A percentile compares a stretch with the other conserved stretches of the same genome.
These are phyloP conservation scores for Ailuropoda melanoleuca DNA, from an alignment of 2,113 vertebrate genomes.

Conservation along the genomic window DNA sequence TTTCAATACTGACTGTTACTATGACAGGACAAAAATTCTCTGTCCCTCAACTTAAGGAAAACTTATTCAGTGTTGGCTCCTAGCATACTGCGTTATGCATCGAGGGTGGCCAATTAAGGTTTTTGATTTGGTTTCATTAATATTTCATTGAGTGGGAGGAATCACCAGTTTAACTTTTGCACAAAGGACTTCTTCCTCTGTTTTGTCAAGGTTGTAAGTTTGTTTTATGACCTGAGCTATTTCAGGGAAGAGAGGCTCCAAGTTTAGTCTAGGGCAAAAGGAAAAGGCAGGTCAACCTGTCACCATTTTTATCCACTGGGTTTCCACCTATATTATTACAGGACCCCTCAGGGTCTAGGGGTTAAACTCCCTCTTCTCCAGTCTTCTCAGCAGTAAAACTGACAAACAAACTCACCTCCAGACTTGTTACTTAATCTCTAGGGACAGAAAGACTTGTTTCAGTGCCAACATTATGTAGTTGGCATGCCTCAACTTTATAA, in stretches of 20 bases:
- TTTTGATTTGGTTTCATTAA: not conserved
- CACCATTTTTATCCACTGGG: not conserved
- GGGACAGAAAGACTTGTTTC: constrained; percentile 30
- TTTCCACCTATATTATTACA: not conserved
- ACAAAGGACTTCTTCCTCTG: not conserved
- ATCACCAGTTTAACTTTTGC: not conserved
- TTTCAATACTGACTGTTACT: not conserved
- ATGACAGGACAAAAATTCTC: not conserved
- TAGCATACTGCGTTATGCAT: not conserved
- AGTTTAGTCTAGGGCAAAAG: not conserved
- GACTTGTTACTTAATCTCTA: not conserved
- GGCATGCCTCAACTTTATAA: not conserved
- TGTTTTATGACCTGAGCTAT: constrained; percentile 3
- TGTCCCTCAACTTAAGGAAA: not conserved
- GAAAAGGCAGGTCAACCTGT: not conserved
- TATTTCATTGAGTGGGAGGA: not conserved
- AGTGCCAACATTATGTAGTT: not conserved
- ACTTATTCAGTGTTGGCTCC: not conserved
- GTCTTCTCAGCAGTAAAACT: constrained; percentile 14
- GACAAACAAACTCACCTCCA: not conserved
- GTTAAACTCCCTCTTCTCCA: not conserved
- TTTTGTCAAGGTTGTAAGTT: constrained; percentile 22
- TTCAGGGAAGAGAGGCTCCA: not conserved
- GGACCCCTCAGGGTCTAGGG: not conserved
- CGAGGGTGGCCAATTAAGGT: not conserved